Percentiles rank a stretch among this genome's conserved stretches.
phyloP scores from a whole-genome alignment of 2,888 invertebrate genomes.

The Cyrtodaria siliqua region DNA sequence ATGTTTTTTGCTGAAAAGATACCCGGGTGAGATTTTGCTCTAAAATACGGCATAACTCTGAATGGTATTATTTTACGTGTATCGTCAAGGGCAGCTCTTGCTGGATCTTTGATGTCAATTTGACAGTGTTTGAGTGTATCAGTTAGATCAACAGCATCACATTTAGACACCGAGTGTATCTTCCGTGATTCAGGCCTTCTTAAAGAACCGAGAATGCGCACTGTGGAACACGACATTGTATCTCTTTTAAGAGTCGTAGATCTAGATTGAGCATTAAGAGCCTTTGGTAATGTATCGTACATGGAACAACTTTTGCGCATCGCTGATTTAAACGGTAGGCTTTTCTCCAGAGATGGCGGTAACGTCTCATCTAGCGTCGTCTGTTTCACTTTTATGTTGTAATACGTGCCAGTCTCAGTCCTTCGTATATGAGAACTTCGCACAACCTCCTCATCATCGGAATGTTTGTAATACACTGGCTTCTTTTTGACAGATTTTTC shows the following conservation, averaged over 20 bases:
- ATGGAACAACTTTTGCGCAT: conserved; percentile 4
- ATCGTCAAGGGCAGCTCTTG: conserved; percentile 8
- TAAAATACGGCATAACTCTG: conserved; percentile 22
- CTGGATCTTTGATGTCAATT: background rate
- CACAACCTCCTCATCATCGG: conserved; percentile 54
- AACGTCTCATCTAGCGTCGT: conserved; percentile 4
- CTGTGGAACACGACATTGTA: conserved; percentile 13
- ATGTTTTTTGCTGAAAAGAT: conserved; percentile 49
- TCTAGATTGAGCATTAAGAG: background rate
- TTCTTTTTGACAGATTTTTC: conserved; percentile 63
- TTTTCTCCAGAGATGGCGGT: background rate
- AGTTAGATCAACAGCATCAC: conserved; percentile 67
- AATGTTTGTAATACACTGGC: conserved; percentile 69
- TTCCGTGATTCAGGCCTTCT: conserved; percentile 45
- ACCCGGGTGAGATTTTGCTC: conserved; percentile 52
- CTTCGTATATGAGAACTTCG: conserved; percentile 8
- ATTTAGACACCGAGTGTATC: conserved; percentile 57
- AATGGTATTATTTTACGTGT: background rate
- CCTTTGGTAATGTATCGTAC: background rate
- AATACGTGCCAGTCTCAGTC: background rate
- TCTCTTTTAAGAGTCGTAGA: background rate
- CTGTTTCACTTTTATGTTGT: conserved; percentile 11
- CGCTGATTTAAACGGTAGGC: conserved; percentile 13
- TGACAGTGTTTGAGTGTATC: conserved; percentile 38
- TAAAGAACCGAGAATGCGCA: conserved; percentile 35